These are phyloP conservation scores for Myotis pilosus DNA, from an alignment of 2,797 vertebrate genomes.

Conservation along the genomic window DNA sequence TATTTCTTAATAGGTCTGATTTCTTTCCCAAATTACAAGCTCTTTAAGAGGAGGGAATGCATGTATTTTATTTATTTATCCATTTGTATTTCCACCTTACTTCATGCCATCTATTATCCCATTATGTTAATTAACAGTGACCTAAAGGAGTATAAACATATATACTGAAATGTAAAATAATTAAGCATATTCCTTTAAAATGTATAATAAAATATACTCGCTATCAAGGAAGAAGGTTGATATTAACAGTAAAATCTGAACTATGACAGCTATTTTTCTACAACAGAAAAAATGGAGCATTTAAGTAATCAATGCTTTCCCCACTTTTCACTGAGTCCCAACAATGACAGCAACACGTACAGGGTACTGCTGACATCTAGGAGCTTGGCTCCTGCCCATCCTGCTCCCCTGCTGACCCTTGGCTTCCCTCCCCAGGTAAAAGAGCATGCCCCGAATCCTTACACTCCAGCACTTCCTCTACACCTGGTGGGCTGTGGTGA, in stretches of 20 bases:
- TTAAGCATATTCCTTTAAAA: constrained; percentile 42
- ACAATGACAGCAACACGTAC: neutral
- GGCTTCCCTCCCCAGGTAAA: neutral
- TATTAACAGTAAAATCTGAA: constrained; percentile 27
- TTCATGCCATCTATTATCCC: neutral
- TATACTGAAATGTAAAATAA: neutral
- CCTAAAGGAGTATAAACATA: neutral
- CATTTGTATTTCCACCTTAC: neutral
- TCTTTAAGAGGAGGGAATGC: neutral
- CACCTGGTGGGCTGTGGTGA: neutral
- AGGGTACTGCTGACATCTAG: neutral
- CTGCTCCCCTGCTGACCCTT: neutral
- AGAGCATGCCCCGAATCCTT: neutral
- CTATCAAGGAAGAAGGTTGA: constrained; percentile 8
- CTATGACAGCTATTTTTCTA: neutral
- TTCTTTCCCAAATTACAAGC: neutral
- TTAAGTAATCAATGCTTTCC: neutral
- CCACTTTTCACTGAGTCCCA: neutral
- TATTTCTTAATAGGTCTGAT: constrained; percentile 23
- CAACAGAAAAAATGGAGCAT: neutral
- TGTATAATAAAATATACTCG: neutral
- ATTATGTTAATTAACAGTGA: neutral
- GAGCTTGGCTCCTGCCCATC: neutral
- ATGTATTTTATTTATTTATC: neutral
- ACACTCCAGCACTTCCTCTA: neutral